A percentile compares a stretch with the other conserved stretches of the same genome.
These are phyloP conservation scores for Drosophila erecta DNA, from an alignment of 1,140 invertebrate species.

Conservation along the genomic window DNA sequence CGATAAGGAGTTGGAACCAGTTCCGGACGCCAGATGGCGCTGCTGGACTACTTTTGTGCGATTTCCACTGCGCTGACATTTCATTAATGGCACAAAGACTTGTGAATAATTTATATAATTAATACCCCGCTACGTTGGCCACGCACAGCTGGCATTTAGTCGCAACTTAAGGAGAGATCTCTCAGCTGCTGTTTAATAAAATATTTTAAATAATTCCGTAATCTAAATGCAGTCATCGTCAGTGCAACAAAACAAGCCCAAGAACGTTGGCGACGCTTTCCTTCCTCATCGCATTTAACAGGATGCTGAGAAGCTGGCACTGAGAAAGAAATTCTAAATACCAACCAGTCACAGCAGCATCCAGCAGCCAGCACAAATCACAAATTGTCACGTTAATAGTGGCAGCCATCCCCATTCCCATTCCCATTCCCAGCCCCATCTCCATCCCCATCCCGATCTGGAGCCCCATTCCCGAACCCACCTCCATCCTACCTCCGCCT, in stretches of 20 bases:
- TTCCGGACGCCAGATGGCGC: conserved; percentile 61
- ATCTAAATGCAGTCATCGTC: conserved; percentile 83
- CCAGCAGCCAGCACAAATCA: conserved; percentile 68
- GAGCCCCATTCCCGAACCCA: neutral
- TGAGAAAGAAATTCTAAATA: conserved; percentile 81
- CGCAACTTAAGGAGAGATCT: conserved; percentile 33
- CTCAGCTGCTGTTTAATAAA: conserved; percentile 69
- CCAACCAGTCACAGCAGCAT: conserved; percentile 59
- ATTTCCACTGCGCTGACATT: conserved; percentile 44
- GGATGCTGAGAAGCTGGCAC: conserved; percentile 45
- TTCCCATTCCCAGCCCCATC: neutral
- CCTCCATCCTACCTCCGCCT: conserved; percentile 22
- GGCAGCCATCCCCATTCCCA: conserved; percentile 32
- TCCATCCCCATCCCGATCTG: conserved; percentile 3
- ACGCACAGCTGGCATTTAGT: conserved; percentile 66
- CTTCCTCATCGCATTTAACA: conserved; percentile 31
- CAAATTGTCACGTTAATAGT: conserved; percentile 83
- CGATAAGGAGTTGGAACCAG: conserved; percentile 26
- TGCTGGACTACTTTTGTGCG: conserved; percentile 29
- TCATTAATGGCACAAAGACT: conserved; percentile 56
- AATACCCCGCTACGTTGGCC: conserved; percentile 66
- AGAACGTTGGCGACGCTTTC: conserved; percentile 56
- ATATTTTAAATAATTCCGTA: conserved; percentile 83
- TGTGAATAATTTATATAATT: conserved; percentile 81
- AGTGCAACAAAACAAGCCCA: conserved; percentile 33